phyloP scores from a whole-genome alignment of 2,113 vertebrate species.

The Bufo bufo region DNA sequence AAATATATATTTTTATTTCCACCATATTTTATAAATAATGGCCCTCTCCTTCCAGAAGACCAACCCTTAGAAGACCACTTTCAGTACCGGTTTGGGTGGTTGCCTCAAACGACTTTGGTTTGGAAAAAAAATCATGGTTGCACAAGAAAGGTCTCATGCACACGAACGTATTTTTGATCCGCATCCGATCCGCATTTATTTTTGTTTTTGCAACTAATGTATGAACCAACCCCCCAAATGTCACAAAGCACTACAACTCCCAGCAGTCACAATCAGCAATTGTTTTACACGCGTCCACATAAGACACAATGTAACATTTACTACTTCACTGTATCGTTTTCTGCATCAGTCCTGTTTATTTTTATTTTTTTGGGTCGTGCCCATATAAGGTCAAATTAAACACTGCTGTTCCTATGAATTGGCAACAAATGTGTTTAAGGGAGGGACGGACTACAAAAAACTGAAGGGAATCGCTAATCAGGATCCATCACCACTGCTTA shows the following conservation, averaged over 20 bases:
- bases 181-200: too few relatives aligned
- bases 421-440: conserved; percentile 72
- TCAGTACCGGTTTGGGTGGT: too few relatives aligned
- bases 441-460: conserved; percentile 68
- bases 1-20: too few relatives aligned
- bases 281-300: background rate
- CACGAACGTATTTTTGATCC: too few relatives aligned
- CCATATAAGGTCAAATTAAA: conserved; percentile 69
- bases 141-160: too few relatives aligned
- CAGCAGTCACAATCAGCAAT: background rate
- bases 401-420: conserved; percentile 67
- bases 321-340: conserved; percentile 41
- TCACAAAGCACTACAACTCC: background rate
- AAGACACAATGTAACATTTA: background rate
- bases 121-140: too few relatives aligned
- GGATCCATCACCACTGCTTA: conserved; percentile 60
- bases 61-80: too few relatives aligned
- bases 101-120: too few relatives aligned
- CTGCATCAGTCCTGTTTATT: conserved; percentile 62
- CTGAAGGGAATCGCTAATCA: conserved; percentile 65
- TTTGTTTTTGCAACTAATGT: background rate
- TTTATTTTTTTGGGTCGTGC: conserved; percentile 63
- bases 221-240: background rate
- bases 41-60: too few relatives aligned
- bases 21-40: too few relatives aligned